phyloP scores from a whole-genome alignment of 2,888 invertebrate species.

The Platycheirus rosarum region DNA sequence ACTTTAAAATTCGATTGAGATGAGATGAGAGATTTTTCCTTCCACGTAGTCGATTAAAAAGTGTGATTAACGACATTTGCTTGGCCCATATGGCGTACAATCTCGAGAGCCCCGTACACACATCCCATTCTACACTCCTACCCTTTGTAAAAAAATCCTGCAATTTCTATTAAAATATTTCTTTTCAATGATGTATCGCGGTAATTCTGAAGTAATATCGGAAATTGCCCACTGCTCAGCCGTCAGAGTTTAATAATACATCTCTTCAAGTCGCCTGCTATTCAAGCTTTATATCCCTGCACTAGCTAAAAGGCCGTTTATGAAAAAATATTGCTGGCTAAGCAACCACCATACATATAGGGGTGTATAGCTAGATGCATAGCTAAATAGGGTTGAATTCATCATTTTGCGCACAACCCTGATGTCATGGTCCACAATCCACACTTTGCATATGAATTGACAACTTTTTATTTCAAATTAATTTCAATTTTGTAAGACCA shows the following conservation, averaged over 20 bases:
- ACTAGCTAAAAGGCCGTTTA: conserved; percentile 54
- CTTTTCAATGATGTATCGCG: conserved; percentile 66
- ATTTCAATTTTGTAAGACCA: conserved; percentile 72
- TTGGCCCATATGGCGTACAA: conserved; percentile 68
- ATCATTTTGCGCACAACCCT: conserved; percentile 19
- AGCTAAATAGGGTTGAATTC: conserved; percentile 8
- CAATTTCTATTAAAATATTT: conserved; percentile 69
- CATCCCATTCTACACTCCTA: conserved; percentile 5
- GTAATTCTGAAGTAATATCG: conserved; percentile 71
- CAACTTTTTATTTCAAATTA: conserved; percentile 68
- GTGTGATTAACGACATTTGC: conserved; percentile 73
- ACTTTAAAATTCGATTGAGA: conserved; percentile 70
- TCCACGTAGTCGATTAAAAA: conserved; percentile 65
- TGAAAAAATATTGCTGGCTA: conserved; percentile 14
- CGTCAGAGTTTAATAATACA: neutral
- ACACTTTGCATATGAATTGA: conserved; percentile 70
- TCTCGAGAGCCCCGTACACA: conserved; percentile 39
- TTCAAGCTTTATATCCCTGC: neutral
- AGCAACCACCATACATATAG: conserved; percentile 11
- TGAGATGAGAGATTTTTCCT: conserved; percentile 65
- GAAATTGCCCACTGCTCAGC: conserved; percentile 68
- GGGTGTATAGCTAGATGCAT: neutral
- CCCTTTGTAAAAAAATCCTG: conserved; percentile 30
- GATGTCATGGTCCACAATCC: conserved; percentile 21
- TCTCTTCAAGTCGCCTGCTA: neutral